These are phyloP conservation scores for Sphaerophoria rueppellii DNA, from an alignment of 2,888 invertebrate species.

Conservation along the genomic window DNA sequence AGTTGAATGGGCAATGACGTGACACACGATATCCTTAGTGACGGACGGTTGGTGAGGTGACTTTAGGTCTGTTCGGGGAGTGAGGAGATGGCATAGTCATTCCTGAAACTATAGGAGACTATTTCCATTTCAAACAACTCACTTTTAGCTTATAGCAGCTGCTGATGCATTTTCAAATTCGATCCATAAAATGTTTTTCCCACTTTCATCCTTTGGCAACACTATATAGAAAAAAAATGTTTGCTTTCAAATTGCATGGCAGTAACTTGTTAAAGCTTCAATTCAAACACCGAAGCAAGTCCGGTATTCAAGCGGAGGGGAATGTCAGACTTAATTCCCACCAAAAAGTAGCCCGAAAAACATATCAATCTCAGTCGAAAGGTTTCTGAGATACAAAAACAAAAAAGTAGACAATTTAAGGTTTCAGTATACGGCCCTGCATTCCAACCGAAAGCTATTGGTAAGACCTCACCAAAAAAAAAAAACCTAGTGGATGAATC, in stretches of 20 bases:
- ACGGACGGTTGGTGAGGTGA: background rate
- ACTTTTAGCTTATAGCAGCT: background rate
- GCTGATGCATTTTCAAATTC: slow-evolving; percentile 36
- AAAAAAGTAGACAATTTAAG: too few species aligned
- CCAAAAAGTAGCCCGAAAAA: too few species aligned
- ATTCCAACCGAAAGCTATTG: background rate
- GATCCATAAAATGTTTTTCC: slow-evolving; percentile 35
- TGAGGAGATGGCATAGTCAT: background rate
- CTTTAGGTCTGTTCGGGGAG: background rate
- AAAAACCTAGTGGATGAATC: slow-evolving; percentile 24
- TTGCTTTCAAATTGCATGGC: slow-evolving; percentile 44
- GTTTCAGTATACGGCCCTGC: slow-evolving; percentile 18
- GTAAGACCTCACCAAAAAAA: background rate
- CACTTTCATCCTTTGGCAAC: slow-evolving; percentile 32
- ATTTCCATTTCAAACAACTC: background rate
- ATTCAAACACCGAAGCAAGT: background rate
- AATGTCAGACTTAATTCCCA: background rate
- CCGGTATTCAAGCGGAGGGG: background rate
- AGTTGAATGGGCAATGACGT: slow-evolving; percentile 13
- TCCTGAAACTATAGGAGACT: background rate
- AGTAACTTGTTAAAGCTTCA: background rate
- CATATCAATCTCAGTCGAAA: too few species aligned
- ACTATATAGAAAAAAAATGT: slow-evolving; percentile 25
- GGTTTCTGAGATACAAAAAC: too few species aligned
- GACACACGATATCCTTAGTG: slow-evolving; percentile 3